Conservation (phyloP, 2,113 vertebrate species). For the Neodon shergylaensis region DNA sequence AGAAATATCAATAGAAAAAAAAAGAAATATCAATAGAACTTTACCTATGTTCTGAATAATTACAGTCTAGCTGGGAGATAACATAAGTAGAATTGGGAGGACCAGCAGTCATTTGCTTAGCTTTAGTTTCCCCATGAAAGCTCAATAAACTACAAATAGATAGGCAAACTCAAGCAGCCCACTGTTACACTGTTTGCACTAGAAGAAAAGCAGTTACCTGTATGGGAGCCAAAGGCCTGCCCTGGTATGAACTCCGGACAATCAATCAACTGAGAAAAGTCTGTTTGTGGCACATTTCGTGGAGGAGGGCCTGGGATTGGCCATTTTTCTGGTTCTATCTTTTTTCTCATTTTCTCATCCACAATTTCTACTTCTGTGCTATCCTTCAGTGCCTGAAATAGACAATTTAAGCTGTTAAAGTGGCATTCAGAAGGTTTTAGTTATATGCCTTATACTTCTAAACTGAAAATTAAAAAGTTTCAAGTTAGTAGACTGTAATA, state of each 20-base stretch:
- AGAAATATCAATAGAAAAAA: slow-evolving; percentile 38
- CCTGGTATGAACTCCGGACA: slow-evolving; percentile 97
- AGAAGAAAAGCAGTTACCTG: slow-evolving; percentile 87
- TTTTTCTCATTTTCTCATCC: slow-evolving; percentile 93
- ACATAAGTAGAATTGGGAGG: slow-evolving; percentile 31
- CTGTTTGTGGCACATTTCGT: slow-evolving; percentile 89
- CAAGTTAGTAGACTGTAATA: background rate
- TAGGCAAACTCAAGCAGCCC: slow-evolving; percentile 50
- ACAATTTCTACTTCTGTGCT: slow-evolving; percentile 95
- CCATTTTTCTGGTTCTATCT: slow-evolving; percentile 94
- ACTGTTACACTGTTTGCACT: slow-evolving; percentile 53
- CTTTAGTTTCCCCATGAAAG: slow-evolving; percentile 64
- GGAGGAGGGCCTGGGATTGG: slow-evolving; percentile 90
- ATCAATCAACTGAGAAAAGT: slow-evolving; percentile 95
- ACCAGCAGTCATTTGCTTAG: slow-evolving; percentile 43
- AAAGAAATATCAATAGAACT: slow-evolving; percentile 37
- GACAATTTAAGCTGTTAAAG: slow-evolving; percentile 41
- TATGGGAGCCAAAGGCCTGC: slow-evolving; percentile 87
- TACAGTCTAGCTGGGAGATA: slow-evolving; percentile 33
- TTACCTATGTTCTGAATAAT: slow-evolving; percentile 37
- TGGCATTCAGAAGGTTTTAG: slow-evolving; percentile 18
- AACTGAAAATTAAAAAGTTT: background rate
- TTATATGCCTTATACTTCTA: background rate
- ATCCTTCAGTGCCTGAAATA: slow-evolving; percentile 92
- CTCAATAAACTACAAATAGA: slow-evolving; percentile 54